Evolutionary conservation across 2,888 invertebrate species (phyloP).

Genomic region (Drosophila paracracens): DNA sequence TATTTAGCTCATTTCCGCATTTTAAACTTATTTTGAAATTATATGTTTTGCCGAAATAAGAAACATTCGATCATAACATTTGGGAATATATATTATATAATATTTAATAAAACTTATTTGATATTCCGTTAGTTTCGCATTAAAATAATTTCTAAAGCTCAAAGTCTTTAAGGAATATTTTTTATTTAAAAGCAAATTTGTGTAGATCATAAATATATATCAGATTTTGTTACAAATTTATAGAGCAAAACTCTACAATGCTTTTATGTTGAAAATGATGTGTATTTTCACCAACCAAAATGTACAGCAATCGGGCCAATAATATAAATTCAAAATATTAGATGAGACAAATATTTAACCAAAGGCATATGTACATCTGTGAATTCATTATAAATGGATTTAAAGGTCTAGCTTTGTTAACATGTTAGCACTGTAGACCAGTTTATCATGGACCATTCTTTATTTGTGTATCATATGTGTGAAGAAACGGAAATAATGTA

Average conservation of each 20-base stretch:
- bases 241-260: not conserved
- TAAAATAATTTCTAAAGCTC: not conserved
- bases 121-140: not conserved
- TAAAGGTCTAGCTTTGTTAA: not conserved
- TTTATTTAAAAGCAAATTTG: not conserved
- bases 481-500: constrained; percentile 24
- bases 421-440: not conserved
- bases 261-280: not conserved
- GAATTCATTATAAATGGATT: not conserved
- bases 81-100: not conserved
- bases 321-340: not conserved
- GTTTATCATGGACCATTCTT: not conserved
- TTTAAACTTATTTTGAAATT: no score
- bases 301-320: not conserved
- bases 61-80: not conserved
- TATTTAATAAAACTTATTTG: not conserved
- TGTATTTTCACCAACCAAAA: not conserved
- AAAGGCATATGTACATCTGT: not conserved
- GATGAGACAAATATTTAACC: not conserved
- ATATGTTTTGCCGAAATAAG: not conserved
- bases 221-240: not conserved
- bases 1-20: no score
- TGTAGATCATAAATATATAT: not conserved
- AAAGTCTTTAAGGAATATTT: not conserved
- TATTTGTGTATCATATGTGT: not conserved